Conservation (phyloP, 1,140 invertebrate species). For the Drosophila arawakana region DNA sequence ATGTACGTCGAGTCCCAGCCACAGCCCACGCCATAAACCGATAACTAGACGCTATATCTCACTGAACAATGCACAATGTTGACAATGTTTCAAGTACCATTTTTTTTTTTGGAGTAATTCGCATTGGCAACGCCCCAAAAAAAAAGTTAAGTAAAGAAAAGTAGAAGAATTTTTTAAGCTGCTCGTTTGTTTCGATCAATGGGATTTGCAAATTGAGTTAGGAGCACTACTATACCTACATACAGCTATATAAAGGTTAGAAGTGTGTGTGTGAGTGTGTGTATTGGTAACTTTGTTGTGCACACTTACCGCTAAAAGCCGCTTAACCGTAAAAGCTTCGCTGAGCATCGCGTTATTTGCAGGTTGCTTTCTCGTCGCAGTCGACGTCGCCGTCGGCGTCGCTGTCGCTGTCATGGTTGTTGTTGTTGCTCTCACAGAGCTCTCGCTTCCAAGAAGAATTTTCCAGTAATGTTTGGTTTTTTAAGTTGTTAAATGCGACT, state of each 20-base stretch:
- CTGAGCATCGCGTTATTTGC: constrained; percentile 65
- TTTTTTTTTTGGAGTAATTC: constrained; percentile 60
- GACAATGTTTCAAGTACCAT: constrained; percentile 24
- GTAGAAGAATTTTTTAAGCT: not conserved
- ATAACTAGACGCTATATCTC: constrained; percentile 3
- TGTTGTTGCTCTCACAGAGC: constrained; percentile 33
- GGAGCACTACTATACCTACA: not conserved
- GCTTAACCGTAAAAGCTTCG: constrained; percentile 80
- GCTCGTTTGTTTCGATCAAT: constrained; percentile 26
- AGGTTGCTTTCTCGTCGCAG: constrained; percentile 75
- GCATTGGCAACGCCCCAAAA: constrained; percentile 76
- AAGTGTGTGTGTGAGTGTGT: constrained; percentile 1
- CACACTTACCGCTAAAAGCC: constrained; percentile 79
- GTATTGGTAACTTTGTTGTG: constrained; percentile 39
- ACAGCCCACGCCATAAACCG: constrained; percentile 42
- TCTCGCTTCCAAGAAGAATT: constrained; percentile 43
- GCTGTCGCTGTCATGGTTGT: constrained; percentile 20
- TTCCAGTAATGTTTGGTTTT: constrained; percentile 27
- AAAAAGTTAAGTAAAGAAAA: not conserved
- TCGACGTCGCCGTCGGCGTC: constrained; percentile 37
- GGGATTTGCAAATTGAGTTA: constrained; percentile 42
- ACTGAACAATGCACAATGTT: constrained; percentile 28
- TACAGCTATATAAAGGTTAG: not conserved
- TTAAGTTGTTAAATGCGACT: constrained; percentile 23
- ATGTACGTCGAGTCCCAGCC: too few relatives aligned